These are phyloP conservation scores for Drosophila bocki DNA, from an alignment of 1,140 invertebrate genomes.

Conservation along the genomic window DNA sequence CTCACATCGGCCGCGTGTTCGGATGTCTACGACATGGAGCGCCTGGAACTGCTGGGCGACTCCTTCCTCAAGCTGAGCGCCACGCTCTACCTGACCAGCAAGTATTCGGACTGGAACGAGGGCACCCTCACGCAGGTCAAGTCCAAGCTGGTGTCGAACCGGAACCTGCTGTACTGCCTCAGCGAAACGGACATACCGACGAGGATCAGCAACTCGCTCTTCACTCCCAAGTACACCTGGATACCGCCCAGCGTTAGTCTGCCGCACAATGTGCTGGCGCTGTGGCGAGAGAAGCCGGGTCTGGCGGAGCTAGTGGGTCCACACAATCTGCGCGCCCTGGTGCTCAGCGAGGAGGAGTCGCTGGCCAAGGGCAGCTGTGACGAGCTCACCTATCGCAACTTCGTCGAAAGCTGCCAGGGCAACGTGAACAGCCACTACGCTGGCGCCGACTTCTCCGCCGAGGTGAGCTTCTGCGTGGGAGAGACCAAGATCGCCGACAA, in stretches of 20 bases:
- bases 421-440: conserved; percentile 39
- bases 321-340: conserved; percentile 51
- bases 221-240: conserved; percentile 86
- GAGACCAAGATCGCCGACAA: conserved; percentile 57
- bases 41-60: conserved; percentile 94
- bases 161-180: conserved; percentile 90
- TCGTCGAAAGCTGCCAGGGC: conserved; percentile 42
- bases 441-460: conserved; percentile 32
- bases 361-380: conserved; percentile 31
- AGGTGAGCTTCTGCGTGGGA: conserved; percentile 57
- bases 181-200: conserved; percentile 73
- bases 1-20: conserved; percentile 90
- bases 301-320: conserved; percentile 46
- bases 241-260: conserved; percentile 86
- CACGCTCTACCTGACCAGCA: conserved; percentile 90
- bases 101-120: conserved; percentile 90
- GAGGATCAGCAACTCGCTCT: conserved; percentile 49
- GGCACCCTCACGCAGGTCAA: conserved; percentile 92
- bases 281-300: conserved; percentile 44
- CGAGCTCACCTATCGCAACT: conserved; percentile 3
- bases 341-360: conserved; percentile 52
- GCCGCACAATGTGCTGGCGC: conserved; percentile 53
- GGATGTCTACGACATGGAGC: conserved; percentile 93
- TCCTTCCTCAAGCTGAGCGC: conserved; percentile 94
- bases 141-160: conserved; percentile 92